A percentile compares a stretch with the other conserved stretches of the same genome.
phyloP scores from a whole-genome alignment of 2,113 vertebrate genomes.

The Isichthys henryi region DNA sequence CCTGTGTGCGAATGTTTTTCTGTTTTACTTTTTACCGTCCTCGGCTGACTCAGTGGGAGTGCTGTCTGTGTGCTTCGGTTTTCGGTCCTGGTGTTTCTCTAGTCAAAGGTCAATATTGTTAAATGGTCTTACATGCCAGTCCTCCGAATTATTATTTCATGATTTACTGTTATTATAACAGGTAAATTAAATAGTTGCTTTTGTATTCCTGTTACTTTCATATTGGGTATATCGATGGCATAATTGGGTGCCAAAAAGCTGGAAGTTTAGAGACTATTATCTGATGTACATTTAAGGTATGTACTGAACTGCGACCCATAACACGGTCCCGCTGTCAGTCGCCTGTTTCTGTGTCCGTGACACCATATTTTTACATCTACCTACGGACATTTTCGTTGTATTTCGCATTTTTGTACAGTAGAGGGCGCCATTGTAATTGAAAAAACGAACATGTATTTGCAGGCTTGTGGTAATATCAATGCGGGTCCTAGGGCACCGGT shows the following conservation, averaged over 20 bases:
- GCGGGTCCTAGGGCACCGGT: not conserved
- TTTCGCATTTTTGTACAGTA: not conserved
- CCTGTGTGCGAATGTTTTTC: not conserved
- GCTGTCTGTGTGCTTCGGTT: not conserved
- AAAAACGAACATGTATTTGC: not conserved
- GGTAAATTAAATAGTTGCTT: not conserved
- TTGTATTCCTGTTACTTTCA: not conserved
- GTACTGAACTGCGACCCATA: not conserved
- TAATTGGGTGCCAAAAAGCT: not conserved
- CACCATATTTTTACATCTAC: not conserved
- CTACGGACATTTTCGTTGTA: not conserved
- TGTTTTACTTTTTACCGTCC: not conserved
- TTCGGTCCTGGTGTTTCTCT: not conserved
- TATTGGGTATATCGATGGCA: not conserved
- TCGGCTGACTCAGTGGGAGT: not conserved
- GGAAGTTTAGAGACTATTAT: not conserved
- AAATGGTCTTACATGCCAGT: not conserved
- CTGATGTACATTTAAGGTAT: not conserved
- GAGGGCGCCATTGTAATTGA: not conserved
- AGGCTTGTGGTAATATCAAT: not conserved
- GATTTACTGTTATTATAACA: not conserved
- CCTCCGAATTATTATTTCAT: not conserved
- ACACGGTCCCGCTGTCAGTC: not conserved
- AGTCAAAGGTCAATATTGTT: slow-evolving; percentile 5
- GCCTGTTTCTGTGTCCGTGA: not conserved